Evolutionary conservation across 64 coral and sea anemone species (phyloP).

Genomic region (Porites australiensis): DNA sequence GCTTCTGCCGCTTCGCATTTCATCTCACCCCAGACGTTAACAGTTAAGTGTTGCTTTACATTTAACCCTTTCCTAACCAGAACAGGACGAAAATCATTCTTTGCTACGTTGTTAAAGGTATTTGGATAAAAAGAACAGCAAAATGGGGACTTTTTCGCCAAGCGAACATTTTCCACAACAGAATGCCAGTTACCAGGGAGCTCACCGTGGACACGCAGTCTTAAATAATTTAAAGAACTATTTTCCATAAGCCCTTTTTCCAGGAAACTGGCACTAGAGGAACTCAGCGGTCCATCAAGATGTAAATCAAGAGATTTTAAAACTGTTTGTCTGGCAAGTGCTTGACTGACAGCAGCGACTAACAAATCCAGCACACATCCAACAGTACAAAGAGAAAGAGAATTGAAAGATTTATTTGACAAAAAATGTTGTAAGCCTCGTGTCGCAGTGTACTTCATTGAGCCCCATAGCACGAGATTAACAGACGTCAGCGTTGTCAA

Average conservation of each 20-base stretch:
- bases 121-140: background rate
- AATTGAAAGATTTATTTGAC: background rate
- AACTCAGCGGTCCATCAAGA: background rate
- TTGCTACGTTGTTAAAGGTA: background rate
- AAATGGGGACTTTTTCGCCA: background rate
- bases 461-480: background rate
- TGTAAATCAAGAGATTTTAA: background rate
- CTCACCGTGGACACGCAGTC: background rate
- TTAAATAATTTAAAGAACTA: background rate
- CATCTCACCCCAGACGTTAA: background rate
- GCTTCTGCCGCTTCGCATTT: background rate
- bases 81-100: background rate
- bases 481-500: conserved; percentile 3
- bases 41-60: background rate
- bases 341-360: background rate
- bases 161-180: background rate
- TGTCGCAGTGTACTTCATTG: background rate
- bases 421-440: background rate
- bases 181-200: background rate
- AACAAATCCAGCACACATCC: background rate
- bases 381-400: background rate
- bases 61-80: background rate
- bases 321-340: background rate
- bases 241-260: conserved; percentile 5
- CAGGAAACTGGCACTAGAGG: background rate